Conservation (phyloP, 2,888 invertebrate species). For the Torymus aiolomorphi region DNA sequence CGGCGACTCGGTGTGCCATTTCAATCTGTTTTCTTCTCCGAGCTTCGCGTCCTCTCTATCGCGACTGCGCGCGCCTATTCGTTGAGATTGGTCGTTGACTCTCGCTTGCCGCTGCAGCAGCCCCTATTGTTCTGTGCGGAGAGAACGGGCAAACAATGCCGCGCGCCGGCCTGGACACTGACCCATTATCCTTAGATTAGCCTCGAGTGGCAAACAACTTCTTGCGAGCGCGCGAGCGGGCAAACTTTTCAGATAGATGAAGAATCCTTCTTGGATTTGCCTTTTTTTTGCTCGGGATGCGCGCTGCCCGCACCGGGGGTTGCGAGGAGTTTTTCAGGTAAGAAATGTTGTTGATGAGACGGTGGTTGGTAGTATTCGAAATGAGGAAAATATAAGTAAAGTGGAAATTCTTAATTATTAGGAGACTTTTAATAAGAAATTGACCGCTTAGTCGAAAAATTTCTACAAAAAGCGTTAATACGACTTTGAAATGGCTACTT, state of each 20-base stretch:
- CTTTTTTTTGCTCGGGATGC: too few species aligned
- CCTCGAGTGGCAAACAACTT: constrained; percentile 58
- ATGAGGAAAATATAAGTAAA: too few species aligned
- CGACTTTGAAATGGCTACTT: too few species aligned
- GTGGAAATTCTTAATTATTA: too few species aligned
- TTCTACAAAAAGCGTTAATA: too few species aligned
- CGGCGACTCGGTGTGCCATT: constrained; percentile 30
- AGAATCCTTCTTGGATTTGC: constrained; percentile 3
- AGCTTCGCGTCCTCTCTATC: constrained; percentile 34
- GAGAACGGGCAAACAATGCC: constrained; percentile 65
- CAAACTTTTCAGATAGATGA: constrained; percentile 26
- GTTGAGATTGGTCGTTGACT: constrained; percentile 67
- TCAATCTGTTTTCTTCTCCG: constrained; percentile 34
- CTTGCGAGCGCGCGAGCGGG: not conserved
- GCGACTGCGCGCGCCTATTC: constrained; percentile 61
- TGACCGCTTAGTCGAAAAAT: too few species aligned
- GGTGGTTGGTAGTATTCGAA: too few species aligned
- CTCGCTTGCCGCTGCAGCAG: constrained; percentile 49
- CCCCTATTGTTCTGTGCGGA: constrained; percentile 66
- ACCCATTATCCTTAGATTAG: constrained; percentile 67
- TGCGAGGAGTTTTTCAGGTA: not conserved
- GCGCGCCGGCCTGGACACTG: constrained; percentile 57
- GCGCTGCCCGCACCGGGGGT: not conserved
- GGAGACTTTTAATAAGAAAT: too few species aligned
- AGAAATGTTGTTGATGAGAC: not conserved